These are phyloP conservation scores for Hystrix brachyura DNA, from an alignment of 2,113 vertebrate species.

Conservation along the genomic window DNA sequence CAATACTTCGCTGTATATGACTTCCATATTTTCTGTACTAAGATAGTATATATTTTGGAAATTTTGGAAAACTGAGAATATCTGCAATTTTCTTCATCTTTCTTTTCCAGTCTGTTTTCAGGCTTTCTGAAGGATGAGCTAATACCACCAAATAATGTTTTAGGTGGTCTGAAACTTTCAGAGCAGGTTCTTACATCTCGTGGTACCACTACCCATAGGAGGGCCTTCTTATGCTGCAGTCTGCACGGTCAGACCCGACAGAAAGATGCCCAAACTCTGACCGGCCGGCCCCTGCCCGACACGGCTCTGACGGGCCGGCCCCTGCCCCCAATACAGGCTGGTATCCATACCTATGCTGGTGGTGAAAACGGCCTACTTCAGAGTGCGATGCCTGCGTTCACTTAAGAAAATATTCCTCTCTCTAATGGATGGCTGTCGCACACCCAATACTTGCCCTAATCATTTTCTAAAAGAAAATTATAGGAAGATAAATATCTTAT, in stretches of 20 bases:
- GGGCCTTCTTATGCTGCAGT: neutral
- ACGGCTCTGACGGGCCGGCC: too few relatives aligned
- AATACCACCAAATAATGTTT: neutral
- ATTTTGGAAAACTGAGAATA: neutral
- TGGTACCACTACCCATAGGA: neutral
- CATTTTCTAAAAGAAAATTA: neutral
- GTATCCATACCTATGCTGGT: neutral
- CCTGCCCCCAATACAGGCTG: neutral
- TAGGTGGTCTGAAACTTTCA: slow-evolving; percentile 36
- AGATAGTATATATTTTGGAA: neutral
- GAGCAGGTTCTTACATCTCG: neutral
- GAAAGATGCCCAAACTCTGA: neutral
- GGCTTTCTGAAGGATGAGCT: neutral
- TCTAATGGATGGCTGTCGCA: neutral
- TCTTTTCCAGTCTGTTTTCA: neutral
- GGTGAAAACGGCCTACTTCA: neutral
- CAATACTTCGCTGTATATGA: neutral
- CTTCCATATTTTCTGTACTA: neutral
- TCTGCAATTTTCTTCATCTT: slow-evolving; percentile 36
- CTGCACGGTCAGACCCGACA: neutral
- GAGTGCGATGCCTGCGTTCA: neutral
- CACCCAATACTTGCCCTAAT: neutral
- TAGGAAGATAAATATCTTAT: neutral
- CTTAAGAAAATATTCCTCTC: neutral
- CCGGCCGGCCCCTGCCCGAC: too few relatives aligned